These are phyloP conservation scores for Raja brachyura DNA, from an alignment of 2,113 vertebrate genomes.

Conservation along the genomic window DNA sequence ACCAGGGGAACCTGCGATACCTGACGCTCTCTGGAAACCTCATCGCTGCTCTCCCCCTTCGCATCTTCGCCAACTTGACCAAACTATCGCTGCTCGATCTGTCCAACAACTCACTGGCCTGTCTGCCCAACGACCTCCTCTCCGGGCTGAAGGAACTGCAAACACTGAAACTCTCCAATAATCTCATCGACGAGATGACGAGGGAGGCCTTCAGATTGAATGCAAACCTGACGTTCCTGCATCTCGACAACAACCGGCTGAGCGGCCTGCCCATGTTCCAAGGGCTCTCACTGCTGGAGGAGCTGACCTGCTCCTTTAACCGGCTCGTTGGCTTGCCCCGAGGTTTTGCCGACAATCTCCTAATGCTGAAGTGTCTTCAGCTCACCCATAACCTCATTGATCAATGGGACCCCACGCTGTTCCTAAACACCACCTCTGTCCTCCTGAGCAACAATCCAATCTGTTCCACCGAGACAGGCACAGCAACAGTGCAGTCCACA, in stretches of 20 bases:
- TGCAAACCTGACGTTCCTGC: background rate
- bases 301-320: background rate
- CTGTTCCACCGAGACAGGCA: background rate
- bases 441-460: background rate
- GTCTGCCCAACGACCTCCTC: background rate
- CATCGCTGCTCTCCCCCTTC: background rate
- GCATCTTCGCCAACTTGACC: background rate
- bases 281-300: background rate
- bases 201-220: background rate
- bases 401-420: background rate
- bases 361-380: background rate
- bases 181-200: background rate
- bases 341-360: constrained; percentile 6
- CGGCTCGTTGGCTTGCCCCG: background rate
- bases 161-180: background rate
- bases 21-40: background rate
- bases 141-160: background rate
- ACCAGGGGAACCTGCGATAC: background rate
- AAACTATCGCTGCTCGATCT: background rate
- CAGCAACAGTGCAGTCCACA: background rate
- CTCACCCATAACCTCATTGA: background rate
- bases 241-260: background rate
- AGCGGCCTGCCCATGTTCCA: background rate
- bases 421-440: background rate
- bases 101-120: background rate